Evolutionary conservation across 2,888 invertebrate genomes (phyloP).

Genomic region (Troilus luridus): DNA sequence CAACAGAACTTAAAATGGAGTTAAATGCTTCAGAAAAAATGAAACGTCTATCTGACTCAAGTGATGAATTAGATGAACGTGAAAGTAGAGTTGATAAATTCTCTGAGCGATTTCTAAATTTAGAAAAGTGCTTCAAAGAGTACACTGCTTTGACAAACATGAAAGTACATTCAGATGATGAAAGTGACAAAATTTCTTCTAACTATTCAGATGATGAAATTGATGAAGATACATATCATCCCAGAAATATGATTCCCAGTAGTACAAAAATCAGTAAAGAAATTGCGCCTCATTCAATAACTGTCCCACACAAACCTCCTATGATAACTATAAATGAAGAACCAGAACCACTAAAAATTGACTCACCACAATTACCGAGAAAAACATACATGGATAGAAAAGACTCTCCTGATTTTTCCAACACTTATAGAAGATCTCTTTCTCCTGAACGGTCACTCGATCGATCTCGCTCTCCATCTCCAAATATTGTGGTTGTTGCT

Average conservation of each 20-base stretch:
- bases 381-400: neutral
- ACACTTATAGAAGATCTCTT: slow-evolving; percentile 28
- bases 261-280: slow-evolving; percentile 55
- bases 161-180: slow-evolving; percentile 60
- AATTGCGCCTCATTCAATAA: slow-evolving; percentile 54
- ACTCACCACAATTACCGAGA: slow-evolving; percentile 16
- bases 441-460: slow-evolving; percentile 37
- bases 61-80: slow-evolving; percentile 66
- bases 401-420: neutral
- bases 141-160: slow-evolving; percentile 55
- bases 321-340: slow-evolving; percentile 63
- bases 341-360: slow-evolving; percentile 53
- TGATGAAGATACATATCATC: slow-evolving; percentile 80
- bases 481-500: slow-evolving; percentile 33
- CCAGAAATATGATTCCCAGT: slow-evolving; percentile 71
- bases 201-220: slow-evolving; percentile 69
- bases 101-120: slow-evolving; percentile 63
- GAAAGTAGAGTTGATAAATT: slow-evolving; percentile 67
- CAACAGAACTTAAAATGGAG: slow-evolving; percentile 62
- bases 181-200: slow-evolving; percentile 56
- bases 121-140: slow-evolving; percentile 62
- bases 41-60: slow-evolving; percentile 64
- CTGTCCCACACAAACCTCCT: slow-evolving; percentile 60
- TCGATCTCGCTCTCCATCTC: slow-evolving; percentile 52
- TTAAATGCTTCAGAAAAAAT: slow-evolving; percentile 61